Percentiles rank a stretch among this genome's conserved stretches.
These are phyloP conservation scores for Pyralis farinalis DNA, from an alignment of 2,888 invertebrate genomes.

Conservation along the genomic window DNA sequence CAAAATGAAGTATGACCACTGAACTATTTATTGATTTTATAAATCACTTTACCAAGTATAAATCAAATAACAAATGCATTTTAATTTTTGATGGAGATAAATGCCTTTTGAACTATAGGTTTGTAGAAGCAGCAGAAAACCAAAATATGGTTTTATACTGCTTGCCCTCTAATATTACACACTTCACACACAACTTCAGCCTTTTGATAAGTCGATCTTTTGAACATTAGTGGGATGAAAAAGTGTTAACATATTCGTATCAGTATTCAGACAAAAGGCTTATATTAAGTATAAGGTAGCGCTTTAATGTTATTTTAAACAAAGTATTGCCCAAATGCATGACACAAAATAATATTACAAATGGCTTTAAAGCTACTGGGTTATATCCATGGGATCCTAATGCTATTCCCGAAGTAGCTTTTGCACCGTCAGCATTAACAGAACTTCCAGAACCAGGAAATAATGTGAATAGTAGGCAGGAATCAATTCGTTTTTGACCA, in stretches of 20 bases:
- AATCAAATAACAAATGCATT: slow-evolving; percentile 15
- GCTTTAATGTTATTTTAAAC: slow-evolving; percentile 18
- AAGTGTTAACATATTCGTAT: neutral
- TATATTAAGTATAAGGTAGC: slow-evolving; percentile 15
- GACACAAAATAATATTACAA: too few species aligned
- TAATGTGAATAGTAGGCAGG: too few species aligned
- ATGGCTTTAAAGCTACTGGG: too few species aligned
- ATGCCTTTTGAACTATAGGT: slow-evolving; percentile 14
- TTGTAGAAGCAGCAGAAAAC: slow-evolving; percentile 20
- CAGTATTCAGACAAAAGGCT: neutral
- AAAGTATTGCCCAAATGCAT: neutral
- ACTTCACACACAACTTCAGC: too few species aligned
- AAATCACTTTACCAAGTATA: slow-evolving; percentile 6
- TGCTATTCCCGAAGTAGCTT: too few species aligned
- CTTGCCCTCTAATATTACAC: too few species aligned
- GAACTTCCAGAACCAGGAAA: too few species aligned
- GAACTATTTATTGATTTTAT: slow-evolving; percentile 17
- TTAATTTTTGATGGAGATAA: slow-evolving; percentile 20
- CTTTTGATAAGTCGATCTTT: neutral
- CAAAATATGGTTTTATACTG: neutral
- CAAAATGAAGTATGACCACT: neutral
- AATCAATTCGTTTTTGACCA: too few species aligned
- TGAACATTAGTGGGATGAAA: neutral
- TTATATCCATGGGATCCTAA: neutral
- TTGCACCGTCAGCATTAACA: too few species aligned